Percentiles rank a stretch among this genome's conserved stretches.
Evolutionary conservation across 2,888 invertebrate species (phyloP).

Genomic region (Lymantria monacha): DNA sequence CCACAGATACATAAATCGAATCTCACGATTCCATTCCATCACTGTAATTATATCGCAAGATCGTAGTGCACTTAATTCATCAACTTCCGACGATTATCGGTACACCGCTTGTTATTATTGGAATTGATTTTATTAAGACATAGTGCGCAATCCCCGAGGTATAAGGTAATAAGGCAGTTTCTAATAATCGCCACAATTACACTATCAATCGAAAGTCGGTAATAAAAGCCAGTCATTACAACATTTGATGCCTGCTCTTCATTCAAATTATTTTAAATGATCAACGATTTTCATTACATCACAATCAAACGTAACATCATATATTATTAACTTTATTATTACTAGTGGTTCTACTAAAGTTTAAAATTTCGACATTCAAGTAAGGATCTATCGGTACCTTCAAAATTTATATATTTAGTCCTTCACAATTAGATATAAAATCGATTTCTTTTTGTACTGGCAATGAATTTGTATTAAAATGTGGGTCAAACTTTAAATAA

Average conservation of each 20-base stretch:
- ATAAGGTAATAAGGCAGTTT: conserved; percentile 33
- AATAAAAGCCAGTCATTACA: conserved; percentile 33
- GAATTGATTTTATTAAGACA: conserved; percentile 60
- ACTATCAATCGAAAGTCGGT: conserved; percentile 34
- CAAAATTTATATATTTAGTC: no score
- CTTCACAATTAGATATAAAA: no score
- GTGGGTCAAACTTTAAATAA: no score
- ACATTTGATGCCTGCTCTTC: conserved; percentile 24
- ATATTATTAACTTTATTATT: no score
- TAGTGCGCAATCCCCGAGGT: conserved; percentile 37
- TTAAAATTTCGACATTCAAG: no score
- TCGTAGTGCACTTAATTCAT: conserved; percentile 55
- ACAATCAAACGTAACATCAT: background rate
- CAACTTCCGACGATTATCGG: conserved; percentile 63
- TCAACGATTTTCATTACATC: conserved; percentile 12
- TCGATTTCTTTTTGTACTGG: no score
- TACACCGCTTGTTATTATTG: conserved; percentile 51
- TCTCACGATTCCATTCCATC: conserved; percentile 63
- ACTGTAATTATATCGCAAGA: conserved; percentile 58
- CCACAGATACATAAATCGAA: conserved; percentile 70
- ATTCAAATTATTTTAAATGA: conserved; percentile 21
- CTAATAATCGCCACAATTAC: conserved; percentile 39
- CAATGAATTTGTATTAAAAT: no score
- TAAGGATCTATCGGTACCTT: no score
- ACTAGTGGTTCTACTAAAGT: no score